Percentiles rank a stretch among this genome's conserved stretches.
Evolutionary conservation across 2,888 invertebrate genomes (phyloP).

Genomic region (Leptopterna dolabrata): DNA sequence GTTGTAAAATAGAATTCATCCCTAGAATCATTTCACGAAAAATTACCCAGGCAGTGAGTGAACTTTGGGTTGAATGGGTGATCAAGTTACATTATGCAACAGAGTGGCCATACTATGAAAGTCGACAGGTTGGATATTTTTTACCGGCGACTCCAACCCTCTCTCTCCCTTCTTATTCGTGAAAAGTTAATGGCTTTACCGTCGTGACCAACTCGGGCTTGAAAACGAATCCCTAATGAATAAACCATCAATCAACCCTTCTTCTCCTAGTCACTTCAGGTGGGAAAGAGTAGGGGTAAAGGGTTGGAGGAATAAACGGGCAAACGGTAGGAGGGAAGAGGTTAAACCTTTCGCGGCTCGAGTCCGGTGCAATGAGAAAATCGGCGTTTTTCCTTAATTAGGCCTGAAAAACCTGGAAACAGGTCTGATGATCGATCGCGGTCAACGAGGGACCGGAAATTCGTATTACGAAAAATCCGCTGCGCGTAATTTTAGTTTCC

Average conservation of each 20-base stretch:
- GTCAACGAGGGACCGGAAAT: not conserved
- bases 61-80: not conserved
- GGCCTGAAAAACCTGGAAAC: not conserved
- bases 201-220: constrained; percentile 22
- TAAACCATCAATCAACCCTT: constrained; percentile 36
- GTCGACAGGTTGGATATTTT: not conserved
- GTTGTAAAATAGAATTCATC: too few species aligned
- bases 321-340: not conserved
- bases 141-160: not conserved
- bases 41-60: not conserved
- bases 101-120: not conserved
- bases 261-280: not conserved
- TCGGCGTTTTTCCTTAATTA: constrained; percentile 7
- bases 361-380: not conserved
- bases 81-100: constrained; percentile 3
- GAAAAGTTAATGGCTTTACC: constrained; percentile 23
- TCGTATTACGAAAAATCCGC: constrained; percentile 1
- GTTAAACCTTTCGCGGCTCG: not conserved
- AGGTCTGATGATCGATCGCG: not conserved
- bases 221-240: constrained; percentile 42
- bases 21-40: not conserved
- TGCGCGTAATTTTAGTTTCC: not conserved
- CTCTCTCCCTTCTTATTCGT: constrained; percentile 7
- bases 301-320: not conserved
- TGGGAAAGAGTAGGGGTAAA: not conserved